phyloP scores from a whole-genome alignment of 92 coral and sea anemone species.

The Siderastrea siderea region DNA sequence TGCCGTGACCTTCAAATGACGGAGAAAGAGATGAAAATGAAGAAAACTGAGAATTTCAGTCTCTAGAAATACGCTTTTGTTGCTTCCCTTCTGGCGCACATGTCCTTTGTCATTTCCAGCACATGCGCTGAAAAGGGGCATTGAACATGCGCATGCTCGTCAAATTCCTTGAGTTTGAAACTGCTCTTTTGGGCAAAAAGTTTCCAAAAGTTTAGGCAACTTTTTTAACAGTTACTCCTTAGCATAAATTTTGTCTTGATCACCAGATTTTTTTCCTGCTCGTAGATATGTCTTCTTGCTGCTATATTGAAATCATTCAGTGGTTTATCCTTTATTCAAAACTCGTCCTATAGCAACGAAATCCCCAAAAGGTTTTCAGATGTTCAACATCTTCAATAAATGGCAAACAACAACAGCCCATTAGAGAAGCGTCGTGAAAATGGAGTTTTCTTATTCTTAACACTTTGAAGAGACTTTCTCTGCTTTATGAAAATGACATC shows the following conservation, averaged over 20 bases:
- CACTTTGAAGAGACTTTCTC: not conserved
- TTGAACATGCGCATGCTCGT: constrained; percentile 52
- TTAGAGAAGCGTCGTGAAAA: not conserved
- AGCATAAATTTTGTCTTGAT: not conserved
- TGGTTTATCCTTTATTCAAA: not conserved
- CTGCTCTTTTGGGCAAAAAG: constrained; percentile 32
- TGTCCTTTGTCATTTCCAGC: constrained; percentile 59
- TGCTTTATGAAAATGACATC: not conserved
- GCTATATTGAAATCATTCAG: not conserved
- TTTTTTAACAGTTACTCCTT: constrained; percentile 11
- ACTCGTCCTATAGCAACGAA: not conserved
- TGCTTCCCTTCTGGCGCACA: constrained; percentile 48
- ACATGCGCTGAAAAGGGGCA: constrained; percentile 53
- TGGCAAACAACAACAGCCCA: not conserved
- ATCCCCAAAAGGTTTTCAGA: not conserved
- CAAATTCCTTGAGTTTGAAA: not conserved
- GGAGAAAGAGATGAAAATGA: not conserved
- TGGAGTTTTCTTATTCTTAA: not conserved
- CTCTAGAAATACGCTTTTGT: constrained; percentile 11
- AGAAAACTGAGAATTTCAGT: not conserved
- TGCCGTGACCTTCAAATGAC: not conserved
- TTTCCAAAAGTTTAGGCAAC: constrained; percentile 54
- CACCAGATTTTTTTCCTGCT: not conserved
- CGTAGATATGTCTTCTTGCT: not conserved
- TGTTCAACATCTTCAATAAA: constrained; percentile 3